Evolutionary conservation across 2,888 invertebrate genomes (phyloP).

Genomic region (Myathropa florea): DNA sequence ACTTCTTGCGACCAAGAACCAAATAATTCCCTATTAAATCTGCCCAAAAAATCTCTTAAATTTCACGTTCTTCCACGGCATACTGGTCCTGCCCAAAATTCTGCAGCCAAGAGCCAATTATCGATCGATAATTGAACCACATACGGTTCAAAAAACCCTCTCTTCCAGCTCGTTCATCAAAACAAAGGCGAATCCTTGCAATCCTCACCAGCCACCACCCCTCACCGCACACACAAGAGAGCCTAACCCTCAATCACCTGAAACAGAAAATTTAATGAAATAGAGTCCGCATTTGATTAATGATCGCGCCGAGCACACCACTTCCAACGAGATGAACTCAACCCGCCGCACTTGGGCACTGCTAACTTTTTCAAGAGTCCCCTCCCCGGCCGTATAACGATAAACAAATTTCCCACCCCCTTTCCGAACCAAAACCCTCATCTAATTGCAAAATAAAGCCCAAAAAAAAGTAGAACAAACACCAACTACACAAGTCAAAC

Average conservation of each 20-base stretch:
- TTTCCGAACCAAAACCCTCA: not conserved
- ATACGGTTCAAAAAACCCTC: slow-evolving; percentile 3
- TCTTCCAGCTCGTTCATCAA: not conserved
- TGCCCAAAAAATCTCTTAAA: not conserved
- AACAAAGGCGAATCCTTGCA: not conserved
- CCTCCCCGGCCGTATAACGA: not conserved
- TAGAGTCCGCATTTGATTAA: slow-evolving; percentile 54
- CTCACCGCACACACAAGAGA: not conserved
- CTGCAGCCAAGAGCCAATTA: not conserved
- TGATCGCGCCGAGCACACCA: slow-evolving; percentile 30
- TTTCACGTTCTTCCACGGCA: not conserved
- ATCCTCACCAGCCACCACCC: not conserved
- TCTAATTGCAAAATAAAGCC: slow-evolving; percentile 52
- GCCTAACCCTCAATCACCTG: not conserved
- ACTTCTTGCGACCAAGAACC: not conserved
- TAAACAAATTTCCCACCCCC: slow-evolving; percentile 36
- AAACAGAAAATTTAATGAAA: slow-evolving; percentile 35
- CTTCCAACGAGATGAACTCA: slow-evolving; percentile 42
- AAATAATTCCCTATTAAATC: too few species aligned
- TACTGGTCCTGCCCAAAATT: not conserved
- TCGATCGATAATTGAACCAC: slow-evolving; percentile 17
- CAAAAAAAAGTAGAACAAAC: slow-evolving; percentile 7
- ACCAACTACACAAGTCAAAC: slow-evolving; percentile 55
- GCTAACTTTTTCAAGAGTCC: slow-evolving; percentile 31
- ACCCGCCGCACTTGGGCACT: not conserved